Conservation (phyloP, 2,113 vertebrate genomes). For the Cettia cetti region DNA sequence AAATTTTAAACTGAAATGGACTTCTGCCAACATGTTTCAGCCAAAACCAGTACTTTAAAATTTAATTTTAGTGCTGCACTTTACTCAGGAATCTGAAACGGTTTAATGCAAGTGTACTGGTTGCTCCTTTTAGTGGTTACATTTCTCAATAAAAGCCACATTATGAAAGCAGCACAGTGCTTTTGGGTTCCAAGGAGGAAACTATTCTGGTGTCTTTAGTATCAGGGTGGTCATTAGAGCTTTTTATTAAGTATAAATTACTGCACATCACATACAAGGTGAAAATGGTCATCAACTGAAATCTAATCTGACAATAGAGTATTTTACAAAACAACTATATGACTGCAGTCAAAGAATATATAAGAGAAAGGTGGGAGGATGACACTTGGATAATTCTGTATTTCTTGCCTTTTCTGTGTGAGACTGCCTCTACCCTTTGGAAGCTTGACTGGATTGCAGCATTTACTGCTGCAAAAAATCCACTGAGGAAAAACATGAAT, state of each 20-base stretch:
- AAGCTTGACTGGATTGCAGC: neutral
- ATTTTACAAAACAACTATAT: neutral
- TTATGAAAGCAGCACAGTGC: neutral
- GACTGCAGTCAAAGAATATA: neutral
- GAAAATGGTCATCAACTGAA: neutral
- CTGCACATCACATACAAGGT: neutral
- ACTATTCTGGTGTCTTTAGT: neutral
- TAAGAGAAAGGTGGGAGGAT: neutral
- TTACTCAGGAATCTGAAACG: neutral
- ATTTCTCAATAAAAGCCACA: neutral
- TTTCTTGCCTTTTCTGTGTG: neutral
- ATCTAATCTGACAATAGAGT: neutral
- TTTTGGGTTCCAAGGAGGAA: neutral
- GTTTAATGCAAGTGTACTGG: neutral
- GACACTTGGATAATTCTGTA: neutral
- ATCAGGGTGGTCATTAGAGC: neutral
- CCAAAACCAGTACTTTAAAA: neutral
- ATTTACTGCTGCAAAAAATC: neutral
- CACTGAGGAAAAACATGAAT: neutral
- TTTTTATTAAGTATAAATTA: neutral
- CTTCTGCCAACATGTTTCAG: neutral
- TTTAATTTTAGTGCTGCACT: constrained; percentile 11
- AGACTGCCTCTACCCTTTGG: neutral
- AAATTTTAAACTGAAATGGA: constrained; percentile 15
- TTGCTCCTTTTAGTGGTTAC: neutral